Percentiles rank a stretch among this genome's conserved stretches.
These are phyloP conservation scores for Falcaria lacertinaria DNA, from an alignment of 2,888 invertebrate species.

Conservation along the genomic window DNA sequence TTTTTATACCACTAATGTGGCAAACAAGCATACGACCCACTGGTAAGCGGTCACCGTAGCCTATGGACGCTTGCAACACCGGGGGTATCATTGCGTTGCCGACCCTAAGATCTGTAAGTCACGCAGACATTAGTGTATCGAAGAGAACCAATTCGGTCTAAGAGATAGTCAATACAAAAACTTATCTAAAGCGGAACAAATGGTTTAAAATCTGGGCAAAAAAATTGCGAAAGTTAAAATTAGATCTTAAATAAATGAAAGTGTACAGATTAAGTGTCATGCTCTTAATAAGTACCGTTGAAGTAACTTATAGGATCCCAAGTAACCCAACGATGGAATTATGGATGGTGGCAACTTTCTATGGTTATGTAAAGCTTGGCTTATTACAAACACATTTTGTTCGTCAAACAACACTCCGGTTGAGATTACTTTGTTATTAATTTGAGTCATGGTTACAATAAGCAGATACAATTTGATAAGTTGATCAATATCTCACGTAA, in stretches of 20 bases:
- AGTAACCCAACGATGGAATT: slow-evolving; percentile 3
- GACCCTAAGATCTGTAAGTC: too few relatives aligned
- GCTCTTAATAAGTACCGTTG: slow-evolving; percentile 4
- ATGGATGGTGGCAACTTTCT: slow-evolving; percentile 8
- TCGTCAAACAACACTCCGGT: background rate
- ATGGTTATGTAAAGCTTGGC: slow-evolving; percentile 9
- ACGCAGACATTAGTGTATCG: too few relatives aligned
- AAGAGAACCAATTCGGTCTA: too few relatives aligned
- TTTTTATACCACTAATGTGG: too few relatives aligned
- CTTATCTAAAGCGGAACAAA: background rate
- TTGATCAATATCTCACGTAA: too few relatives aligned
- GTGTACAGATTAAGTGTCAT: slow-evolving; percentile 7
- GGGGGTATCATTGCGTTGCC: too few relatives aligned
- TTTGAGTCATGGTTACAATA: too few relatives aligned
- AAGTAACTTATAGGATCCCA: slow-evolving; percentile 8
- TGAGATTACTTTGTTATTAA: too few relatives aligned
- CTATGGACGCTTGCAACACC: too few relatives aligned
- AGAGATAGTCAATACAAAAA: background rate
- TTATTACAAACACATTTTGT: slow-evolving; percentile 1
- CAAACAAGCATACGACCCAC: too few relatives aligned
- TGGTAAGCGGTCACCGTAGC: too few relatives aligned
- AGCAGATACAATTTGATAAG: too few relatives aligned
- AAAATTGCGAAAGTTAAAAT: background rate
- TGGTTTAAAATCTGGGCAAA: background rate
- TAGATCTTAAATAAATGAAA: background rate